Conservation (phyloP, 2,888 invertebrate species). For the Cataglyphis rosenhaueri region DNA sequence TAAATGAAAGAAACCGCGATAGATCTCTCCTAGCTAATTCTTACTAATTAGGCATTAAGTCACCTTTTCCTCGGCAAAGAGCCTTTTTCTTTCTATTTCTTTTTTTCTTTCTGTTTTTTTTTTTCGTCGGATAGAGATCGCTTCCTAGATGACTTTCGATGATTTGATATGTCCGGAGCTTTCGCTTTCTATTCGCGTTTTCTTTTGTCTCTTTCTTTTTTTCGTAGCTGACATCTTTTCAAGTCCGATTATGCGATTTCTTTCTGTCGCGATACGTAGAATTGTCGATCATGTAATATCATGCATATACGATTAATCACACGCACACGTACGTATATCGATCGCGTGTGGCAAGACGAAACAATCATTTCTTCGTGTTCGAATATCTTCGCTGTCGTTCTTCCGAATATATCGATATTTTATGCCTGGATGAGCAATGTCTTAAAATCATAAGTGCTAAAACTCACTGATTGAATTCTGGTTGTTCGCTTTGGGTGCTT, state of each 20-base stretch:
- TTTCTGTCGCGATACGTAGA: constrained; percentile 35
- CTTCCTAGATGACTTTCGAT: constrained; percentile 2
- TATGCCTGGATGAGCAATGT: constrained; percentile 38
- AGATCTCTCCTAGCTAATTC: constrained; percentile 69
- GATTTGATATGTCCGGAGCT: constrained; percentile 6
- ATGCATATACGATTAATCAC: constrained; percentile 38
- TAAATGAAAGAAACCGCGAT: constrained; percentile 58
- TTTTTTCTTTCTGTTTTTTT: not conserved
- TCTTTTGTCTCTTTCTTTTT: not conserved
- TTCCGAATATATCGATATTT: constrained; percentile 22
- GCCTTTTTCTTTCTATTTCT: constrained; percentile 1
- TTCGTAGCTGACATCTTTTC: constrained; percentile 30
- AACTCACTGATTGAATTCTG: not conserved
- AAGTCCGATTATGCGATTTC: constrained; percentile 17
- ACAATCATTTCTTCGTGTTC: constrained; percentile 20
- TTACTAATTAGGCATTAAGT: constrained; percentile 59
- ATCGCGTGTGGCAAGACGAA: not conserved
- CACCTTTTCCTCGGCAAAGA: constrained; percentile 19
- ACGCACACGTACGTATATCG: constrained; percentile 30
- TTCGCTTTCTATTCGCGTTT: constrained; percentile 29
- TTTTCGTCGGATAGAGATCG: constrained; percentile 14
- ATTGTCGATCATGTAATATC: constrained; percentile 45
- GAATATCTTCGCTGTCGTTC: constrained; percentile 18
- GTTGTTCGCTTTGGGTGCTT: not conserved
- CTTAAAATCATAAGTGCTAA: not conserved